Percentiles rank a stretch among this genome's conserved stretches.
phyloP scores from a whole-genome alignment of 2,797 vertebrate species.

The Catostomus latipinnis region DNA sequence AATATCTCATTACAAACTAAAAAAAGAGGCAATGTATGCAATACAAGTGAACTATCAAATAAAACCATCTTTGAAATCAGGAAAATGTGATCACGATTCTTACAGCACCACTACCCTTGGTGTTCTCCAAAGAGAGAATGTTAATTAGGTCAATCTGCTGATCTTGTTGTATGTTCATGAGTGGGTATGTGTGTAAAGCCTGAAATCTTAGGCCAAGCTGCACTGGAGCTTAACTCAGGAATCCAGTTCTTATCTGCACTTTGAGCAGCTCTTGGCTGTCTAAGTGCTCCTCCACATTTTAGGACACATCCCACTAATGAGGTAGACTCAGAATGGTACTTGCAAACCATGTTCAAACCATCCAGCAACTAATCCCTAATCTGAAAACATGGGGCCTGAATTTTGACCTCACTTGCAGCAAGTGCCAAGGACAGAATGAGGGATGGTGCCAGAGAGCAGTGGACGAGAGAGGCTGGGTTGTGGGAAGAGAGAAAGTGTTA shows the following conservation, averaged over 20 bases:
- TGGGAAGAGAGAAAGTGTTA: slow-evolving; percentile 34
- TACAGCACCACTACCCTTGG: slow-evolving; percentile 1
- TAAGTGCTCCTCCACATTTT: slow-evolving; percentile 71
- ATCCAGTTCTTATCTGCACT: slow-evolving; percentile 74
- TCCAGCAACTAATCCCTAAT: slow-evolving; percentile 77
- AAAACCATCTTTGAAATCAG: slow-evolving; percentile 14
- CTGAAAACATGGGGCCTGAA: slow-evolving; percentile 76
- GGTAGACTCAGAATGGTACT: slow-evolving; percentile 49
- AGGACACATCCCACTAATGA: slow-evolving; percentile 73
- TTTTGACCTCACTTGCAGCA: slow-evolving; percentile 69
- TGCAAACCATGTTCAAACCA: slow-evolving; percentile 73
- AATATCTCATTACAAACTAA: background rate
- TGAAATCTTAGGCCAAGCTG: slow-evolving; percentile 46
- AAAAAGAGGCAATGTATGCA: background rate
- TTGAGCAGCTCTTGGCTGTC: slow-evolving; percentile 68
- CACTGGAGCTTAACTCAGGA: slow-evolving; percentile 73
- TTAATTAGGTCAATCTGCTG: slow-evolving; percentile 70
- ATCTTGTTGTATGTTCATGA: slow-evolving; percentile 54
- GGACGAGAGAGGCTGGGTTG: slow-evolving; percentile 37
- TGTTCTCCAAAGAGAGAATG: slow-evolving; percentile 46
- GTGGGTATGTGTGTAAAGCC: slow-evolving; percentile 41
- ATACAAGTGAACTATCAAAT: background rate
- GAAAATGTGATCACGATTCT: slow-evolving; percentile 19
- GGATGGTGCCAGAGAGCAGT: slow-evolving; percentile 52
- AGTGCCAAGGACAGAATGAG: slow-evolving; percentile 44